Evolutionary conservation across 2,113 vertebrate genomes (phyloP).

Genomic region (Cottus gobio): DNA sequence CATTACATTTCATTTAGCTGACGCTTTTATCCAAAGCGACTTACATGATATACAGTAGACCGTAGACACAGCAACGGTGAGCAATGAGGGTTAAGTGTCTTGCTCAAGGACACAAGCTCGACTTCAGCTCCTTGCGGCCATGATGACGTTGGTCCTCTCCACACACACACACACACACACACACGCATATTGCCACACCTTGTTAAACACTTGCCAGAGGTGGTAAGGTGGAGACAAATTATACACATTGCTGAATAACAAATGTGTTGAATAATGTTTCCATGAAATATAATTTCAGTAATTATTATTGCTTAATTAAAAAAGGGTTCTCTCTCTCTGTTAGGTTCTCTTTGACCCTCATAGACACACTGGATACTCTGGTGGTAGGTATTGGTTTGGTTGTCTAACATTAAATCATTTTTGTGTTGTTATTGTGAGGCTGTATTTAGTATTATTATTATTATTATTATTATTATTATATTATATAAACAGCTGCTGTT

Average conservation of each 20-base stretch:
- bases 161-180: background rate
- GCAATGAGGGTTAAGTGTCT: no score
- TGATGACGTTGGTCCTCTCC: background rate
- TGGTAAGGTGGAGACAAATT: background rate
- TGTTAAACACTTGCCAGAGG: background rate
- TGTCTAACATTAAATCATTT: background rate
- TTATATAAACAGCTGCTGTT: background rate
- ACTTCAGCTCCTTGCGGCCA: no score
- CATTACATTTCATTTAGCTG: no score
- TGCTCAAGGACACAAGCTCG: no score
- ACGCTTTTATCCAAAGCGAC: no score
- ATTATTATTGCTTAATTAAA: background rate
- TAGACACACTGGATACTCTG: slow-evolving; percentile 97
- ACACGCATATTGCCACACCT: background rate
- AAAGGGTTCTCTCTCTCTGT: slow-evolving; percentile 49
- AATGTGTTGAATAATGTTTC: background rate
- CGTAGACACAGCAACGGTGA: no score
- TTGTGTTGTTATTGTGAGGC: background rate
- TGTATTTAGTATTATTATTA: background rate
- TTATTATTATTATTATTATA: background rate
- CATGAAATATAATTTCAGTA: no score
- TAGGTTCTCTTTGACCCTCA: slow-evolving; percentile 97
- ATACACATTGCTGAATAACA: background rate
- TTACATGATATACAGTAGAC: no score
- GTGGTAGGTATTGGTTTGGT: slow-evolving; percentile 85